A percentile compares a stretch with the other conserved stretches of the same genome.
Evolutionary conservation across 2,797 vertebrate genomes (phyloP).

Genomic region (Otolemur crassicaudatus): DNA sequence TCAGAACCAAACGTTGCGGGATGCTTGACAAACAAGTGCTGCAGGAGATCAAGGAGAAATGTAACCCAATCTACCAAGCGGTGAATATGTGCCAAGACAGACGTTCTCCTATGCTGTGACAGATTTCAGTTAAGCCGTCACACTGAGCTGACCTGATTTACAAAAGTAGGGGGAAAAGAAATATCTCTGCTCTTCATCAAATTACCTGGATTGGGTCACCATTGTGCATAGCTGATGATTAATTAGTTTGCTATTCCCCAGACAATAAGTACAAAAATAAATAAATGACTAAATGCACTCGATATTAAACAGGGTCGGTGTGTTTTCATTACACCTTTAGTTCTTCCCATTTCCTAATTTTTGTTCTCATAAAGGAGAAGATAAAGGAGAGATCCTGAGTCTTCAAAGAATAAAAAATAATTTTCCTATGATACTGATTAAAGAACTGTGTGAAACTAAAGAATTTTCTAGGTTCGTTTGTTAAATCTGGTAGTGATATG

Average conservation of each 20-base stretch:
- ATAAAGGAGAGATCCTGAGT: not conserved
- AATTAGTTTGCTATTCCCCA: not conserved
- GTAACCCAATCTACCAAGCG: not conserved
- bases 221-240: not conserved
- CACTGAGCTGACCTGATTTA: not conserved
- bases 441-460: not conserved
- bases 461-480: conserved; percentile 14
- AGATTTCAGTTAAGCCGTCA: not conserved
- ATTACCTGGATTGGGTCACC: not conserved
- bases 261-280: not conserved
- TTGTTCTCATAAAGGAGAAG: not conserved
- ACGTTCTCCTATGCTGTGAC: not conserved
- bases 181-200: not conserved
- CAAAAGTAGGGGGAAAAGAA: not conserved
- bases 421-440: conserved; percentile 1
- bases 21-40: not conserved
- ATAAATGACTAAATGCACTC: not conserved
- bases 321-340: not conserved
- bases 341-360: not conserved
- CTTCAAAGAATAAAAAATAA: conserved; percentile 17
- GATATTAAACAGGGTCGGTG: not conserved
- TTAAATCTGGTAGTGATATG: conserved; percentile 21
- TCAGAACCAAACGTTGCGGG: not conserved
- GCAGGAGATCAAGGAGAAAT: not conserved
- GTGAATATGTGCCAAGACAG: not conserved